These are phyloP conservation scores for Drosophila kokeensis DNA, from an alignment of 2,888 invertebrate species.

Conservation along the genomic window DNA sequence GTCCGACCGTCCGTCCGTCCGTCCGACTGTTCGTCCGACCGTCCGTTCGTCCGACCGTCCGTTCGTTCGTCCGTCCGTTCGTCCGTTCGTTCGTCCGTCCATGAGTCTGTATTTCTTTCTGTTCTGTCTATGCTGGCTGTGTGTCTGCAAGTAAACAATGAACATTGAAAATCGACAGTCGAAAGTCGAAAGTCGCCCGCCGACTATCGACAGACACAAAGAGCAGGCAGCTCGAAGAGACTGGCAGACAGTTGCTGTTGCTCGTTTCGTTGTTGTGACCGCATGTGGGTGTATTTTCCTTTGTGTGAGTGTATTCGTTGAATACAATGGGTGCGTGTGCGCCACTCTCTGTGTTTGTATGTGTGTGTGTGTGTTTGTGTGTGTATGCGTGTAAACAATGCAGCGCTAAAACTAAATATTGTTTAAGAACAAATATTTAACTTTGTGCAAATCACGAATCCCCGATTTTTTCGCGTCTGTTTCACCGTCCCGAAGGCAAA, in stretches of 20 bases:
- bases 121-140: conserved; percentile 7
- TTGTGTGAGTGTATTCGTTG: conserved; percentile 36
- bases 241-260: conserved; percentile 53
- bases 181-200: conserved; percentile 39
- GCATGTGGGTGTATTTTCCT: conserved; percentile 42
- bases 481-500: conserved; percentile 37
- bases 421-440: conserved; percentile 79
- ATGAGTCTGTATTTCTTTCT: not conserved
- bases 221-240: conserved; percentile 22
- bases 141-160: conserved; percentile 66
- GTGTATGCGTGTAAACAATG: conserved; percentile 71
- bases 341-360: not conserved
- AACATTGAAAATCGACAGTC: conserved; percentile 58
- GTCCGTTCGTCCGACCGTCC: not conserved
- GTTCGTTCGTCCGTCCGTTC: conserved; percentile 5
- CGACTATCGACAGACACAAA: conserved; percentile 51
- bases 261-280: conserved; percentile 32
- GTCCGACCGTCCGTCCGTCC: conserved; percentile 5
- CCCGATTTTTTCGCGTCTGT: conserved; percentile 47
- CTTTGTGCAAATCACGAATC: conserved; percentile 77
- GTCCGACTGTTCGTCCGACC: not conserved
- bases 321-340: conserved; percentile 31
- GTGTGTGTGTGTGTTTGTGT: conserved; percentile 42
- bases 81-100: conserved; percentile 1
- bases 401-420: conserved; percentile 78